These are phyloP conservation scores for Drosophila bocki DNA, from an alignment of 1,140 invertebrate genomes.

Conservation along the genomic window DNA sequence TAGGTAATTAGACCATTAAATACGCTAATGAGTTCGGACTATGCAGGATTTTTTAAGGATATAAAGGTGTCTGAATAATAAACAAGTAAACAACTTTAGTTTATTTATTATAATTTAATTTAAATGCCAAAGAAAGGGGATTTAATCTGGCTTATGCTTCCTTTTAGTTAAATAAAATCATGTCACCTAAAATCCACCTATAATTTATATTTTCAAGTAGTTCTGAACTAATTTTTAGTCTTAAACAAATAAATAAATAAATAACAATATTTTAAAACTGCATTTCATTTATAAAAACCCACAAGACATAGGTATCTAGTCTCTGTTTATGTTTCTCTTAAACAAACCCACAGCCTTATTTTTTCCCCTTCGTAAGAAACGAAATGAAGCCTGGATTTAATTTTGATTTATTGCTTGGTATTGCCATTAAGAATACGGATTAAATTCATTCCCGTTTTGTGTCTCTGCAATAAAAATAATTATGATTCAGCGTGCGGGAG, in stretches of 20 bases:
- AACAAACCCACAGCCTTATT: background rate
- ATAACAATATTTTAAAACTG: background rate
- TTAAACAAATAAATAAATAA: background rate
- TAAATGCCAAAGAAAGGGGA: too few relatives aligned
- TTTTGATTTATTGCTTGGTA: constrained; percentile 32
- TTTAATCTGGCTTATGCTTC: background rate
- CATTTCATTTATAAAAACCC: background rate
- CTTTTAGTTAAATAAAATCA: background rate
- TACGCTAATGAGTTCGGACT: constrained; percentile 21
- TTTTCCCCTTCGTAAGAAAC: background rate
- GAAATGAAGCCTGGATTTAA: constrained; percentile 9
- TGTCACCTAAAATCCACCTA: too few relatives aligned
- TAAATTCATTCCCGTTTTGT: constrained; percentile 28
- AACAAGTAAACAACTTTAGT: too few relatives aligned
- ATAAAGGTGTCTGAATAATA: background rate
- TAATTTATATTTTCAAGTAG: too few relatives aligned
- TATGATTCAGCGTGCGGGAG: constrained; percentile 1
- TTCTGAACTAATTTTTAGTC: too few relatives aligned
- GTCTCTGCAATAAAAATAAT: constrained; percentile 27
- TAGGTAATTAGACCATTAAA: constrained; percentile 33
- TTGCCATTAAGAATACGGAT: constrained; percentile 2
- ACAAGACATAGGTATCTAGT: background rate
- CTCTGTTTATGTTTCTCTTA: background rate
- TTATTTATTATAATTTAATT: too few relatives aligned
- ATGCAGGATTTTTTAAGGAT: background rate